Evolutionary conservation across 2,888 invertebrate species (phyloP), one percentile per base, ranked within the genome.

Genomic region (Acheta domesticus): DNA sequence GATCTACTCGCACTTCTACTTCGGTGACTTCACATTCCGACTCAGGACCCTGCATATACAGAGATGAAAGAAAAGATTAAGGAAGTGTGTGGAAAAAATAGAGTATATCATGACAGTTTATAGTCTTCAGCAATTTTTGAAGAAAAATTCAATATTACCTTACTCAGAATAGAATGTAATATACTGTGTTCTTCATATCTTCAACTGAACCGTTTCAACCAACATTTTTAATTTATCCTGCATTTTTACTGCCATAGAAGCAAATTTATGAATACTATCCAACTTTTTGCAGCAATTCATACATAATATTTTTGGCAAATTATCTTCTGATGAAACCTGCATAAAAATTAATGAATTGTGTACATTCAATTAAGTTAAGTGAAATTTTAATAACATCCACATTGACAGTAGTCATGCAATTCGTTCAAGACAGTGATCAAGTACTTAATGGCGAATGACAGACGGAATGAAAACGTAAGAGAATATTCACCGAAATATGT

Each of bases 1-100:
- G 92, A 85, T 93, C 93, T 0, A 93, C 89, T 84, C 89, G 90
- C 1, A 93, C 90, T 87, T 93, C 92, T 89, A 93, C 90, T 86
- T 91, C 89, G 78, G 89, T 89, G 78, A 87, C 86, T 84, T 86
- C 86, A 79, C 84, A 81, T 80, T 86, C 86, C 79, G 82, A 81
- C 77, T 82, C 81, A 73, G 81, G 12, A 50, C 79, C 78, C 79
- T 81, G 80, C 14, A 86, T 11, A 74, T 48, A n/a, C 0, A 79
- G 8, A 75, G 2, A 78, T n/a, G 14, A 19, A 23, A 48, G 21
- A 77, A 21, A 77, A 77, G n/a, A n/a, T 36, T 77, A 48, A 48
- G 14, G 16, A n/a, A 77, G 12, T 77, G 36, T 36, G 19, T 77
- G n/a, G 14, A 21, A 36, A 8, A 19, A 48, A 19, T 49, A 49